Conservation (phyloP, 2,113 vertebrate species). For the Equus przewalskii region DNA sequence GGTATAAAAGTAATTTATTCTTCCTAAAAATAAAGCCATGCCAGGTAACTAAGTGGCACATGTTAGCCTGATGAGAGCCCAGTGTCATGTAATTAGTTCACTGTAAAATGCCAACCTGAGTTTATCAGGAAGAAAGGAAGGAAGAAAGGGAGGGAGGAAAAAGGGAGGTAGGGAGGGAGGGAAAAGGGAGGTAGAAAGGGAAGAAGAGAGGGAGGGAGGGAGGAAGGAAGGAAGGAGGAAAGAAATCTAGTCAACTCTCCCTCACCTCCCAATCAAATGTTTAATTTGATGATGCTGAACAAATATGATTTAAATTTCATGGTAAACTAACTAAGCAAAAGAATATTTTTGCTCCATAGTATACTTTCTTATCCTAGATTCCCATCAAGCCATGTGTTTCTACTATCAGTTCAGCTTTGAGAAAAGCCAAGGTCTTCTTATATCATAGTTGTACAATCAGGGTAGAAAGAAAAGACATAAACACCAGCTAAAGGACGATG, state of each 20-base stretch:
- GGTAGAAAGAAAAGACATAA: background rate
- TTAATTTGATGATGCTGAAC: background rate
- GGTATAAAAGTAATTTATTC: background rate
- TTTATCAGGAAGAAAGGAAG: background rate
- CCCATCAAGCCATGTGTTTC: background rate
- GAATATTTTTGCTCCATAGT: background rate
- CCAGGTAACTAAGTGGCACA: background rate
- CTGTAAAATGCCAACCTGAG: background rate
- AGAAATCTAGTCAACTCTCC: rapidly evolving
- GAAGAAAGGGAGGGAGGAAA: too few relatives aligned
- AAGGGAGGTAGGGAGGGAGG: too few relatives aligned
- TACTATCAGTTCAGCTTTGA: background rate
- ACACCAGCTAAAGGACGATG: too few relatives aligned
- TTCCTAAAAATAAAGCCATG: background rate
- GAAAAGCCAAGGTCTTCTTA: background rate
- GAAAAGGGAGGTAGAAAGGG: too few relatives aligned
- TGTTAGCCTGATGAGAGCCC: background rate
- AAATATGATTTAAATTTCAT: background rate
- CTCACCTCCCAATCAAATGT: background rate
- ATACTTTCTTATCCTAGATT: background rate
- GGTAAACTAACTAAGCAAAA: background rate
- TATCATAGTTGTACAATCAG: background rate
- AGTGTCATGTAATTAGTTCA: background rate
- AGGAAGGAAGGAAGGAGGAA: too few relatives aligned
- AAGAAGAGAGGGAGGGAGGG: background rate